Percentiles rank a stretch among this genome's conserved stretches.
phyloP scores from a whole-genome alignment of 2,797 vertebrate species.

The Halcyon badia region DNA sequence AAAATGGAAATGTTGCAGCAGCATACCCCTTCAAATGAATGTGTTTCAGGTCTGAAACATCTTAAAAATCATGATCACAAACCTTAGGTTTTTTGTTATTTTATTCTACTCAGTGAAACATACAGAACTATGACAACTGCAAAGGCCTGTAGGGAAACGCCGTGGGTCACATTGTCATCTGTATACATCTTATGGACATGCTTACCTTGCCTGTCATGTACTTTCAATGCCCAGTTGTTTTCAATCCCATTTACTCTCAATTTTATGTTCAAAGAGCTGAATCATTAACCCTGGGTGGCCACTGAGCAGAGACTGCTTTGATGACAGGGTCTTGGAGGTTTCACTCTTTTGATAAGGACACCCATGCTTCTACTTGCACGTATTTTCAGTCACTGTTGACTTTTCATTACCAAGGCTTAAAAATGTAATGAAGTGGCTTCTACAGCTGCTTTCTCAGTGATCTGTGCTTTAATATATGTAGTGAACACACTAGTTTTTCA shows the following conservation, averaged over 20 bases:
- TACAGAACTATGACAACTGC: neutral
- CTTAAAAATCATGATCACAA: neutral
- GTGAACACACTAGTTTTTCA: neutral
- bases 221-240: neutral
- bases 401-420: neutral
- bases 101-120: neutral
- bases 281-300: neutral
- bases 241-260: neutral
- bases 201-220: neutral
- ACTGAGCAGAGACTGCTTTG: neutral
- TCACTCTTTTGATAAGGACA: neutral
- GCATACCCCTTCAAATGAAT: neutral
- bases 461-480: neutral
- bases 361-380: neutral
- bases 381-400: neutral
- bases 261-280: neutral
- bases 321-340: neutral
- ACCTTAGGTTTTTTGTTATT: neutral
- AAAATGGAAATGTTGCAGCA: neutral
- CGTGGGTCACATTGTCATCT: neutral
- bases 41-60: neutral
- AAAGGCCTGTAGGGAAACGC: neutral
- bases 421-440: neutral
- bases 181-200: fast-evolving
- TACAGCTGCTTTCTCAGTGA: neutral